A percentile compares a stretch with the other conserved stretches of the same genome.
Evolutionary conservation across 2,797 vertebrate genomes (phyloP).

Genomic region (Intellagama lesueurii): DNA sequence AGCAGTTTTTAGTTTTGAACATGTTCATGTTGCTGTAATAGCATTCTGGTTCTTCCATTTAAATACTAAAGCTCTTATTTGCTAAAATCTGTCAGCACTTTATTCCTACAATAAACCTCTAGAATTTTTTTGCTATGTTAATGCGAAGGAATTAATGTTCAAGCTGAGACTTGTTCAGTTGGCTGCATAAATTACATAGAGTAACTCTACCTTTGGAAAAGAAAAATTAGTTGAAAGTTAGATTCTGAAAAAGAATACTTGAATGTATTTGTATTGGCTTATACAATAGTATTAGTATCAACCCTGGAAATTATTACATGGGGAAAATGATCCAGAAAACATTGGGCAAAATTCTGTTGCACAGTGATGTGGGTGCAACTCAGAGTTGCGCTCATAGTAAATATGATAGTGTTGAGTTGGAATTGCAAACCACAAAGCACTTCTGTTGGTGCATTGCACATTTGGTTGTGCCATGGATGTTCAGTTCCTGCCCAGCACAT

Average conservation of each 20-base stretch:
- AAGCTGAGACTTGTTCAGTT: background rate
- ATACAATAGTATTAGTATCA: background rate
- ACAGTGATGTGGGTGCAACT: no score
- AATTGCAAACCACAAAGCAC: no score
- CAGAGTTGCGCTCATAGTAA: no score
- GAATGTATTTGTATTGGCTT: background rate
- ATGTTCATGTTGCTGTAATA: conserved; percentile 3
- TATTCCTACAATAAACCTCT: background rate
- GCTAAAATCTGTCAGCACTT: background rate
- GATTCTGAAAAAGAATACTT: background rate
- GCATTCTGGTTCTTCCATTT: background rate
- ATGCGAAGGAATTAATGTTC: background rate
- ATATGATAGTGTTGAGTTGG: no score
- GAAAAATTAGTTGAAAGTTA: background rate
- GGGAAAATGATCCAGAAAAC: background rate
- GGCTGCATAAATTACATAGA: background rate
- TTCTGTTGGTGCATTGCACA: no score
- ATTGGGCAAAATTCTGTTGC: background rate
- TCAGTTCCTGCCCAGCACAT: no score
- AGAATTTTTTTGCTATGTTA: background rate
- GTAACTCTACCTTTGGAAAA: background rate
- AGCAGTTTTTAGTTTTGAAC: conserved; percentile 44
- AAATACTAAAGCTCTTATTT: background rate
- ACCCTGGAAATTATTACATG: background rate
- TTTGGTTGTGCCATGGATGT: no score